Conservation (phyloP, 2,113 vertebrate species). For the Leptocoma aspasia region DNA sequence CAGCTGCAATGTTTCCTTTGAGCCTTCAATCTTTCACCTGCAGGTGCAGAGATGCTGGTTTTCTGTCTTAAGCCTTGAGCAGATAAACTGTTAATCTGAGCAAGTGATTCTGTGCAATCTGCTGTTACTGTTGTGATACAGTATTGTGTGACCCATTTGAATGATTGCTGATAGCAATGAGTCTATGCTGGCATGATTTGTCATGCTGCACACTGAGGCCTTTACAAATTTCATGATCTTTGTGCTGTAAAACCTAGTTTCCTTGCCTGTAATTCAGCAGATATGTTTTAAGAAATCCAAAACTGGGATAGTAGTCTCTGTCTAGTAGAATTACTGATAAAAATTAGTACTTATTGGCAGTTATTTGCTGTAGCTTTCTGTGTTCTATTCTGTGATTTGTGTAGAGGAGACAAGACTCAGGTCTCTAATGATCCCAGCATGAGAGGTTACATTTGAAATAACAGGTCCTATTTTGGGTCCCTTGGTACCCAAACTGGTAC, state of each 20-base stretch:
- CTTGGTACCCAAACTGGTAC: not conserved
- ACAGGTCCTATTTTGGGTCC: not conserved
- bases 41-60: not conserved
- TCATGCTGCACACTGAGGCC: not conserved
- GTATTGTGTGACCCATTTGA: not conserved
- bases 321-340: not conserved
- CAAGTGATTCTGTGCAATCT: not conserved
- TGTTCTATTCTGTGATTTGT: not conserved
- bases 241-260: not conserved
- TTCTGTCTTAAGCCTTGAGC: not conserved
- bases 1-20: not conserved
- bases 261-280: not conserved
- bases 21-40: not conserved
- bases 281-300: not conserved
- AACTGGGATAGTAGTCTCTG: not conserved
- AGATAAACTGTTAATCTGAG: not conserved
- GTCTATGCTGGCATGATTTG: not conserved
- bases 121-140: not conserved
- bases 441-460: not conserved
- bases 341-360: not conserved
- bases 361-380: not conserved
- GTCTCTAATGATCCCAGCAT: not conserved
- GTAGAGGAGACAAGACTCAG: not conserved
- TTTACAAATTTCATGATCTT: not conserved
- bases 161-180: not conserved